Base-by-base conservation (phyloP, 2,888 invertebrate species). In the Ochlodes sylvanus region DNA sequence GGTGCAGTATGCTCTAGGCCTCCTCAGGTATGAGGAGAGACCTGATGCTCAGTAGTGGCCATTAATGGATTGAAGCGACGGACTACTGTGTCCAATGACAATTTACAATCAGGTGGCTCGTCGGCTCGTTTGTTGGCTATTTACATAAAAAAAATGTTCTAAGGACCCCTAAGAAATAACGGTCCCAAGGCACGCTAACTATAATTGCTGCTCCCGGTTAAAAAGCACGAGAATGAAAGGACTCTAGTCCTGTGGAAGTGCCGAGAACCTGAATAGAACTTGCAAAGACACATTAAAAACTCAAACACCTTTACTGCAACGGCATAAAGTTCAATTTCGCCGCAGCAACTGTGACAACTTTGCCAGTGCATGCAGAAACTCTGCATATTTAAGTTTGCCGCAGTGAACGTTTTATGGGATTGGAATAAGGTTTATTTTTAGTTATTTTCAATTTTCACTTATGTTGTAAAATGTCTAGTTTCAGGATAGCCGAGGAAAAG, bases 141-240 rank as follows among this genome's bases (percentile, higher is more conserved):
- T n/a, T n/a, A n/a, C 3, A 27, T 5, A 27, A 4, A 27, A 27
- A 38, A 38, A 12, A 10, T 38, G 12, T 38, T 38, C 9, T 38
- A 27, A 7, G 75, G 84, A 85, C 79, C 87, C 79, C 84, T 77
- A 75, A 85, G 85, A 85, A 78, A 82, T 81, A 86, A 81, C 84
- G 78, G 79, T 80, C 84, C 83, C 75, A 73, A 84, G 86, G 86
- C 80, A 86, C 83, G 85, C 85, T 88, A 88, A 87, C 89, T 88
- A 86, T 91, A 91, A 91, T 91, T 91, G 88, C 90, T 79, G 86
- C 90, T 85, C 78, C 85, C 78, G 89, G 90, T 80, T 86, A 86
- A 87, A 87, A 89, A 89, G 88, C 87, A 85, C 76, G 75, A 77
- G 77, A 77, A 81, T 90, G 89, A 90, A 90, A 89, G 87, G 89